A percentile compares a stretch with the other conserved stretches of the same genome.
These are phyloP conservation scores for Pithys albifrons DNA, from an alignment of 2,113 vertebrate species.

Conservation along the genomic window DNA sequence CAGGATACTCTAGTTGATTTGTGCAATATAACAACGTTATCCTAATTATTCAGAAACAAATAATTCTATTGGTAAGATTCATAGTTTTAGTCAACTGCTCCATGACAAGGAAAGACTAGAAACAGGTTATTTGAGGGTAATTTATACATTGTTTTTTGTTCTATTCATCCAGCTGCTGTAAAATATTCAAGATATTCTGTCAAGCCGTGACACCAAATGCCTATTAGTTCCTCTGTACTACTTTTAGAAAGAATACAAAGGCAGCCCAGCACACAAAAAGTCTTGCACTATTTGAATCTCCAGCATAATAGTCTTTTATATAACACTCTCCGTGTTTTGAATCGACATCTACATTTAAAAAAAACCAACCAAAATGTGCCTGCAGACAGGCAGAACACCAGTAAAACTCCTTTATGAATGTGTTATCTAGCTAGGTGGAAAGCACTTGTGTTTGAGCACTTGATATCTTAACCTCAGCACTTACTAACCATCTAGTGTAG, in stretches of 20 bases:
- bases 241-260: not conserved
- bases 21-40: not conserved
- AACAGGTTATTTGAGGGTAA: not conserved
- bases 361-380: not conserved
- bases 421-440: not conserved
- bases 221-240: not conserved
- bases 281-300: not conserved
- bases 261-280: not conserved
- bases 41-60: not conserved
- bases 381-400: not conserved
- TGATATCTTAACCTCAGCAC: not conserved
- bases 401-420: not conserved
- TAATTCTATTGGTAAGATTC: not conserved
- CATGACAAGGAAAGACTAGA: not conserved
- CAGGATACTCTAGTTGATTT: not conserved
- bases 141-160: not conserved
- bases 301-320: conserved; percentile 4
- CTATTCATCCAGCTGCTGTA: not conserved
- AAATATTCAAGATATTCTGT: not conserved
- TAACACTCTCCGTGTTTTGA: not conserved
- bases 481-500: not conserved
- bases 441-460: not conserved
- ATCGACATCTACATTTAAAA: not conserved
- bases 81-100: not conserved
- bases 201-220: not conserved